Evolutionary conservation across 2,797 vertebrate genomes (phyloP), one percentile per base, ranked within the genome.

Genomic region (Silurus lanzhouensis): DNA sequence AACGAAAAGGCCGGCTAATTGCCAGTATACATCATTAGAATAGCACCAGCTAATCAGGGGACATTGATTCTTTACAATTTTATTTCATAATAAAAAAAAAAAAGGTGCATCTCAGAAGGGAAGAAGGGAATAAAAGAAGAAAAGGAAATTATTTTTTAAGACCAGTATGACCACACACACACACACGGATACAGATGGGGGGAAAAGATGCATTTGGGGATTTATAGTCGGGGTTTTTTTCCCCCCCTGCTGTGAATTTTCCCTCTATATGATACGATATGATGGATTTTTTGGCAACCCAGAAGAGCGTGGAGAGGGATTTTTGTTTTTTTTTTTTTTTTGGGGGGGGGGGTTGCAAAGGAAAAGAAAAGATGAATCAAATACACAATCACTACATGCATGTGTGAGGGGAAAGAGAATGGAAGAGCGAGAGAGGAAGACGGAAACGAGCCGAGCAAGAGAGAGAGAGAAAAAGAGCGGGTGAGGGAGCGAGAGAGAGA

Each of bases 381-480:
- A 94, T 93, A 91, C 89, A 92, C 91, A 92, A 92, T 92, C 91
- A 91, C 90, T 89, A 92, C 90, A 93, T 91, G 93, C 84, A 85
- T 83, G 89, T 85, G 90, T 84, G 87, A 93, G 93, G 92, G 90
- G 91, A 92, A 92, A 95, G 95, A 14, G 93, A 92, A 94, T 86
- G 94, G 93, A 95, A 95, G 95, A 93, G 93, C 92, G 95, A 94
- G 93, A 92, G 94, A 85, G 94, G 93, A 95, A 95, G 95, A 93
- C 94, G 92, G 95, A 94, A 94, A 77, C 94, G 13, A 93, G 92
- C 52, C 3, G 94, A 60, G 94, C 31, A 93, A n/a, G 93, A 92
- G 94, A 20, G 94, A 94, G 95, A 94, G 93, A 93, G 94, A 15
- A 38, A 31, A 2, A 38, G 31, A 38, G 31, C 31, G 31, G 31